Conservation (phyloP, 2,888 invertebrate species). For the Tethea ocularis region DNA sequence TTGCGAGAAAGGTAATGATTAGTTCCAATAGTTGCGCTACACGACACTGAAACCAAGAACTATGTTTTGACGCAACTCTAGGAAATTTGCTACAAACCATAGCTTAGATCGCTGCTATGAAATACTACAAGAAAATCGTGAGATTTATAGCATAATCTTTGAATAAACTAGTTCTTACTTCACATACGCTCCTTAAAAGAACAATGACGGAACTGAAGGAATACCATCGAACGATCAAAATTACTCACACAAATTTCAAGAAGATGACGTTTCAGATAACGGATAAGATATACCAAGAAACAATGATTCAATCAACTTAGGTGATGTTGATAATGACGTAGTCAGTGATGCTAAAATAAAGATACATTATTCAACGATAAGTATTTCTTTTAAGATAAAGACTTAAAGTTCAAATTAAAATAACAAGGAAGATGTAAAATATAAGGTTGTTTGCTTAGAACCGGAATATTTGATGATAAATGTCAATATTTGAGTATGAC, state of each 20-base stretch:
- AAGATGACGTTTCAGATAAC: conserved; percentile 10
- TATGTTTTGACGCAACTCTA: too few relatives aligned
- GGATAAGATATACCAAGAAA: conserved; percentile 9
- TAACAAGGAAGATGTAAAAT: not conserved
- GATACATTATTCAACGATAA: not conserved
- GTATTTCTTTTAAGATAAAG: not conserved
- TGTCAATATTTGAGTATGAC: not conserved
- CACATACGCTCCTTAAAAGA: not conserved
- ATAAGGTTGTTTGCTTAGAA: not conserved
- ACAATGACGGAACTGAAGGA: not conserved
- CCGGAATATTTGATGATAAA: conserved; percentile 1
- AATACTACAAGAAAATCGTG: too few relatives aligned
- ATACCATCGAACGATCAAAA: not conserved
- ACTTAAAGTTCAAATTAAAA: not conserved
- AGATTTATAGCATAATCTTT: too few relatives aligned
- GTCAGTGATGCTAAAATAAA: not conserved
- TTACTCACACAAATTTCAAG: conserved; percentile 1
- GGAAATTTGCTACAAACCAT: too few relatives aligned
- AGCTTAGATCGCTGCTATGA: too few relatives aligned
- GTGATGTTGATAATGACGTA: conserved; percentile 8
- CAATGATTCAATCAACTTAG: conserved; percentile 10
- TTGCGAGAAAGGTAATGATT: too few relatives aligned
- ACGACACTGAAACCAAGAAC: too few relatives aligned
- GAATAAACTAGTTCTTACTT: too few relatives aligned
- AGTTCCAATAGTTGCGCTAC: too few relatives aligned